Base-by-base conservation (phyloP, 2,797 vertebrate species). In the Falco peregrinus region DNA sequence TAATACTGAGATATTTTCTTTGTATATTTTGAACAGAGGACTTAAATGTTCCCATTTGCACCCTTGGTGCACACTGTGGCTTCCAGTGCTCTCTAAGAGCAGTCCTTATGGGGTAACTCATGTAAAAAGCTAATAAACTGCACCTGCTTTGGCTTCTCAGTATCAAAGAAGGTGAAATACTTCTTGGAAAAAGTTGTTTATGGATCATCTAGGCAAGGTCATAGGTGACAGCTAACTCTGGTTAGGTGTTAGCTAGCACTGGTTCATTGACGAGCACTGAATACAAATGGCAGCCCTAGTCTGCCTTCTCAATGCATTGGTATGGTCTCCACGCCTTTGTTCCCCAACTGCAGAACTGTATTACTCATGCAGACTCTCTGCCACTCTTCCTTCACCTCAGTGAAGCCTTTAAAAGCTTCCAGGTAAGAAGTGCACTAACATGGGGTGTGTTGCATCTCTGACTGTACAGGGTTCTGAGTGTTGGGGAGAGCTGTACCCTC, bases 101-200 rank as follows among this genome's bases (percentile, higher is more conserved):
- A 43, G 59, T 57, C 76, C 69, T 50, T 35, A 43, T 9, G 37
- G 73, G 15, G 50, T 64, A 57, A 54, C 65, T 82, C 6, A 0
- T 53, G 54, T 29, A 69, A 64, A 69, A 87, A 78, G 65, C 68
- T 61, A 54, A 83, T 88, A 84, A 96, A 92, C 57, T 75, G 65
- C 50, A 90, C 79, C 79, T 93, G 33, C 82, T 91, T 93, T 82
- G 63, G 37, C 70, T 61, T 93, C 74, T 90, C 63, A 87, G 81
- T 93, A 78, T 81, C 80, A 90, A 84, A 86, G 48, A 74, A 56
- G 12, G 47, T 84, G 54, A 88, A 89, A 80, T 69, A 47, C 35
- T 26, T 87, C 56, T 70, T 85, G 53, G 47, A 51, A 67, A n/a
- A 94, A 56, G 47, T 41, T 59, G 16, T 57, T 78, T 88, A 43